Percentiles rank a stretch among this genome's conserved stretches.
phyloP scores from a whole-genome alignment of 2,888 invertebrate species.

The Meteorus cinctellus region DNA sequence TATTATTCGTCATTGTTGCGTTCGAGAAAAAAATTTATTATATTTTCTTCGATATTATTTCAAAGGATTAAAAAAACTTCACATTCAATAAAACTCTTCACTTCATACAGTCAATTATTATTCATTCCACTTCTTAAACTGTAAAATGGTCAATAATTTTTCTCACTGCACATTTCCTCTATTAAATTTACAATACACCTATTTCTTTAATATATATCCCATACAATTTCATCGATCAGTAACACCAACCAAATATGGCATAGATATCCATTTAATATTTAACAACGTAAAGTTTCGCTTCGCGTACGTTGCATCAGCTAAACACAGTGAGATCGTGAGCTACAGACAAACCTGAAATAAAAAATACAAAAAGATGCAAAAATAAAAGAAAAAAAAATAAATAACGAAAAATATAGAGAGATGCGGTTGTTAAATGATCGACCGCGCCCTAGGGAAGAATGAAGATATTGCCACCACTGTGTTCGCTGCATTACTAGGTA shows the following conservation, averaged over 20 bases:
- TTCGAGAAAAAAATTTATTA: no score
- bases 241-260: conserved; percentile 10
- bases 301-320: background rate
- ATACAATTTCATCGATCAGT: conserved; percentile 10
- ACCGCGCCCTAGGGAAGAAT: conserved; percentile 40
- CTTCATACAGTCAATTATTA: no score
- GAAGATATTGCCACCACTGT: conserved; percentile 36
- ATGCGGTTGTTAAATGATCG: conserved; percentile 47
- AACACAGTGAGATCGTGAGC: background rate
- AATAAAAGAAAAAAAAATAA: background rate
- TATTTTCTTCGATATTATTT: no score
- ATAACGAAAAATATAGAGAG: background rate
- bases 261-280: background rate
- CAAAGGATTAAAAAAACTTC: no score
- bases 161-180: no score
- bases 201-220: conserved; percentile 7
- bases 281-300: conserved; percentile 12
- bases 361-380: background rate
- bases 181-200: no score
- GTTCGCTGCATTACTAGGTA: background rate
- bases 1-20: no score
- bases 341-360: no score
- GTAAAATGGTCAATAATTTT: no score
- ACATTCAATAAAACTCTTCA: no score
- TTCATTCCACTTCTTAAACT: no score